Percentiles rank a stretch among this genome's conserved stretches.
phyloP scores from a whole-genome alignment of 1,140 invertebrate species.

The Ips nitidus region DNA sequence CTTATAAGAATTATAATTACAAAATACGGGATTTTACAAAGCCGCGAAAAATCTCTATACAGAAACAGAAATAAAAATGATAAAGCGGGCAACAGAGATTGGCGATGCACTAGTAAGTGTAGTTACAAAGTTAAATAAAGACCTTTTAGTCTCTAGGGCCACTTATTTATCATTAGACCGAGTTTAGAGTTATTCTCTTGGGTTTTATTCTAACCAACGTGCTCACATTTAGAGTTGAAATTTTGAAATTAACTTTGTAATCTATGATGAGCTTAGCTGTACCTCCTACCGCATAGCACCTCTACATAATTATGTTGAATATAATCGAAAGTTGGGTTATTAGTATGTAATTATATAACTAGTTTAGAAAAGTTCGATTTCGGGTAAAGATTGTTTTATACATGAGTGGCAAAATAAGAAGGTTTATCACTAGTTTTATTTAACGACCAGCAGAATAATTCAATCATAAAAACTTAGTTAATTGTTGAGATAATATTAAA shows the following conservation, averaged over 20 bases:
- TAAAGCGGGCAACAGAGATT: background rate
- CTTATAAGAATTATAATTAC: too few species aligned
- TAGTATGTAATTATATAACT: background rate
- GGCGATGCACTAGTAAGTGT: background rate
- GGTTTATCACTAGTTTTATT: too few species aligned
- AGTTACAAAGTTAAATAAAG: slow-evolving; percentile 14
- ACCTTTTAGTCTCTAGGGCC: background rate
- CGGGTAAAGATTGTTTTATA: too few species aligned
- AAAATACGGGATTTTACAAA: too few species aligned
- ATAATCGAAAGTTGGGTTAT: background rate
- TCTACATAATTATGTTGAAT: background rate
- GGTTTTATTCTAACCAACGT: slow-evolving; percentile 2
- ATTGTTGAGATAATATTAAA: too few species aligned
- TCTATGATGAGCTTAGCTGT: background rate
- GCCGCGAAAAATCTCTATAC: too few species aligned
- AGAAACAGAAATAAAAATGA: background rate
- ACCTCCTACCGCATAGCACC: background rate
- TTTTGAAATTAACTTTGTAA: slow-evolving; percentile 5
- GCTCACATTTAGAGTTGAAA: background rate
- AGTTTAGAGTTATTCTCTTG: slow-evolving; percentile 7
- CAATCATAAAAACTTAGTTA: too few species aligned
- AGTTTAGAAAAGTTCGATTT: background rate
- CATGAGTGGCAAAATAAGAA: too few species aligned
- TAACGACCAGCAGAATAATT: too few species aligned
- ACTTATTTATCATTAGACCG: slow-evolving; percentile 8